A percentile compares a stretch with the other conserved stretches of the same genome.
Conservation (phyloP, 2,797 vertebrate species). For the Balearica regulorum region DNA sequence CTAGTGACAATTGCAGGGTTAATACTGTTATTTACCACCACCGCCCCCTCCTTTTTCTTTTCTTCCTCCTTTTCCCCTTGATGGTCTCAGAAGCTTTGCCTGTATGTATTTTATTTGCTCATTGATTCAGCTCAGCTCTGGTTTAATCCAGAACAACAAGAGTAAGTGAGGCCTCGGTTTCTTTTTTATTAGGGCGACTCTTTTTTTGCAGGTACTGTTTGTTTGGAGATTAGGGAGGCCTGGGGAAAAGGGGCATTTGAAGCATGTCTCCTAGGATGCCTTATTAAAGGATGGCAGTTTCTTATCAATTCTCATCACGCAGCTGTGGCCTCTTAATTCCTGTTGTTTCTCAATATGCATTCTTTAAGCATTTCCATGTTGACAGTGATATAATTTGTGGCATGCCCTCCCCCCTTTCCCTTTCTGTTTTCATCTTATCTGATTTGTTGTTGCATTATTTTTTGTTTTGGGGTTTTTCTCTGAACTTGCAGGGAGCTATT, state of each 20-base stretch:
- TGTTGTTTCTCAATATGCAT: slow-evolving; percentile 71
- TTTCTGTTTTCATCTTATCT: slow-evolving; percentile 66
- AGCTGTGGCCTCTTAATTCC: slow-evolving; percentile 60
- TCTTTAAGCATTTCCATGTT: slow-evolving; percentile 67
- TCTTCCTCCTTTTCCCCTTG: not conserved
- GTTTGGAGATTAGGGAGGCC: not conserved
- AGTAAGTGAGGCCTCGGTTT: not conserved
- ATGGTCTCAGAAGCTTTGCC: not conserved
- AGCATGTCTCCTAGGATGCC: not conserved
- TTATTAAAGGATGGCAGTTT: slow-evolving; percentile 42
- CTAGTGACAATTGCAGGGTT: not conserved
- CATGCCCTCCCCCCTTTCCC: slow-evolving; percentile 44
- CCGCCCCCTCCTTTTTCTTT: not conserved
- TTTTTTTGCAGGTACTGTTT: slow-evolving; percentile 4
- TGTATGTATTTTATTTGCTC: not conserved
- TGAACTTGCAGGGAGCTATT: slow-evolving; percentile 62
- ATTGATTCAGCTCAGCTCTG: not conserved
- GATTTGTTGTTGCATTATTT: slow-evolving; percentile 32
- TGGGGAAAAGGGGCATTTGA: not conserved
- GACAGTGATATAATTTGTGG: slow-evolving; percentile 66
- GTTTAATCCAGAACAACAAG: not conserved
- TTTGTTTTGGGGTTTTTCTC: slow-evolving; percentile 45
- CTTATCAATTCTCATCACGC: slow-evolving; percentile 53
- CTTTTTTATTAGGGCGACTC: not conserved
- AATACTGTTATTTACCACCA: not conserved